phyloP scores from a whole-genome alignment of 2,113 vertebrate genomes.

The Tiliqua scincoides region DNA sequence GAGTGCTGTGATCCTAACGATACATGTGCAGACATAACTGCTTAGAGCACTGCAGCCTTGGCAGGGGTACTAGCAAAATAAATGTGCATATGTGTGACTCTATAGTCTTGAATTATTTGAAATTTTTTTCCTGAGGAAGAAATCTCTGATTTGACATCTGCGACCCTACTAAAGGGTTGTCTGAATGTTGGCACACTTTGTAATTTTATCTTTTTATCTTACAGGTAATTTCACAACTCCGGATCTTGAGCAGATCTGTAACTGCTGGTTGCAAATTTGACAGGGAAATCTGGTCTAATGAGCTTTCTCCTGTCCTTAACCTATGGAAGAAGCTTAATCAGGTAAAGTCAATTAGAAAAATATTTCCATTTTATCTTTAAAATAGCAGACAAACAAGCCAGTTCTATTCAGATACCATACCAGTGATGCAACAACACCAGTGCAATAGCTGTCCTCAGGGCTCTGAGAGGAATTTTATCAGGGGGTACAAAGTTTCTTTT shows the following conservation, averaged over 20 bases:
- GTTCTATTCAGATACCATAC: neutral
- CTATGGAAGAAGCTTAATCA: conserved; percentile 98
- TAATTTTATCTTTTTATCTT: conserved; percentile 50
- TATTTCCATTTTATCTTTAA: neutral
- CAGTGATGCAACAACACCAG: too few relatives aligned
- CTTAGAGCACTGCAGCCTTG: neutral
- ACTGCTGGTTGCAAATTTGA: conserved; percentile 93
- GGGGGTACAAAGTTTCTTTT: too few relatives aligned
- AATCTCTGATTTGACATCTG: neutral
- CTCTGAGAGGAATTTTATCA: too few relatives aligned
- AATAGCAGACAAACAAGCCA: neutral
- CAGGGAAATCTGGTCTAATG: conserved; percentile 93
- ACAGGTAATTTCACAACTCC: conserved; percentile 95
- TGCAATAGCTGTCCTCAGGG: too few relatives aligned
- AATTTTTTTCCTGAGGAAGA: neutral
- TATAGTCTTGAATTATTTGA: neutral
- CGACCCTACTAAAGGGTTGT: neutral
- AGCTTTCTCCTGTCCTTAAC: conserved; percentile 92
- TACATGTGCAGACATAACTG: neutral
- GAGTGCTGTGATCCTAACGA: neutral
- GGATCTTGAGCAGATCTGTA: conserved; percentile 87
- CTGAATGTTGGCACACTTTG: conserved; percentile 1
- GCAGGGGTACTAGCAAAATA: neutral
- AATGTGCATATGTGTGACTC: neutral
- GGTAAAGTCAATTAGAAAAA: conserved; percentile 74